These are phyloP conservation scores for Psettodes erumei DNA, from an alignment of 2,113 vertebrate species.

Conservation along the genomic window DNA sequence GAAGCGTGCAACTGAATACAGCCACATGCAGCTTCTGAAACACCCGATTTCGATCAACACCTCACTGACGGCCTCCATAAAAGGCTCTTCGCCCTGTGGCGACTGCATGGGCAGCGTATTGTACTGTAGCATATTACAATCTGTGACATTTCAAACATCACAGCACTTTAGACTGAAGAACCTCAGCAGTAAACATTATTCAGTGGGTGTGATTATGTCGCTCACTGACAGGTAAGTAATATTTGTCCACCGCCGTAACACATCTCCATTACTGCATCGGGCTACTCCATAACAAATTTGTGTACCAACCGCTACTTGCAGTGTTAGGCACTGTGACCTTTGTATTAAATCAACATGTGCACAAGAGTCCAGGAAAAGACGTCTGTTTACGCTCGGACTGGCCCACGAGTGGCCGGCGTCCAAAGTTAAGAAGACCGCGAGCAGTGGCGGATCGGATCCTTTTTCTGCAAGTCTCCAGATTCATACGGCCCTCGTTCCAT, in stretches of 20 bases:
- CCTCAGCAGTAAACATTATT: background rate
- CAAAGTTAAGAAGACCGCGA: constrained; percentile 2
- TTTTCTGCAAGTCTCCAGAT: background rate
- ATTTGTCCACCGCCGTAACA: background rate
- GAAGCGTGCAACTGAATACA: background rate
- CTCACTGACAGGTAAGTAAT: background rate
- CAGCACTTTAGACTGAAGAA: background rate
- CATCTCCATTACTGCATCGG: background rate
- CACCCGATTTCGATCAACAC: constrained; percentile 1
- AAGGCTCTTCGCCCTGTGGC: background rate
- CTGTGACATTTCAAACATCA: background rate
- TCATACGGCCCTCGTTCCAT: background rate
- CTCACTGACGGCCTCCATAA: background rate
- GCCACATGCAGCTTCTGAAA: background rate
- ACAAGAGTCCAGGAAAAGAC: constrained; percentile 15
- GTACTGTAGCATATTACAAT: background rate
- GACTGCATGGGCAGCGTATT: background rate
- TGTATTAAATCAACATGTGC: background rate
- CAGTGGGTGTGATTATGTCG: background rate
- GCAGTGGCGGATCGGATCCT: background rate
- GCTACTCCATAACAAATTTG: background rate
- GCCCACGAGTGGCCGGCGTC: background rate
- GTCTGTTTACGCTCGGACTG: constrained; percentile 14
- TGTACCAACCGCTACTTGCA: background rate
- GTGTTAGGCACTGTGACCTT: constrained; percentile 6